phyloP scores from a whole-genome alignment of 2,888 invertebrate species.

The Drosophila eohydei region DNA sequence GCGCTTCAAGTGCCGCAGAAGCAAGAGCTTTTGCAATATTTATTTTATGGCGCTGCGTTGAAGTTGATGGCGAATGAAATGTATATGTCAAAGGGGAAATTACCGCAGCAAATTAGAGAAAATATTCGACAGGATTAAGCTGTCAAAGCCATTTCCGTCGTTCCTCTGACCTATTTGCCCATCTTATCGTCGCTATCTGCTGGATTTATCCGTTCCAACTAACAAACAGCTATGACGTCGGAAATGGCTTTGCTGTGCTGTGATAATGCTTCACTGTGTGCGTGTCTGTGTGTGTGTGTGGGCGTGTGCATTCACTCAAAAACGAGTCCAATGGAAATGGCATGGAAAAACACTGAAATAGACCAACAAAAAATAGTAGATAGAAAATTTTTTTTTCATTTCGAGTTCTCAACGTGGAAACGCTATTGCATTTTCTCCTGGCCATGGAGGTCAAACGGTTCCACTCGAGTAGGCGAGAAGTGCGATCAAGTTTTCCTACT shows the following conservation, averaged over 20 bases:
- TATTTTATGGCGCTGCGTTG: conserved; percentile 13
- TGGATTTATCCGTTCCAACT: conserved; percentile 65
- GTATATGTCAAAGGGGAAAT: conserved; percentile 49
- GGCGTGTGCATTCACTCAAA: conserved; percentile 16
- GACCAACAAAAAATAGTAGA: conserved; percentile 18
- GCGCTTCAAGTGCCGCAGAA: conserved; percentile 7
- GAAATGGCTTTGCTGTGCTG: conserved; percentile 52
- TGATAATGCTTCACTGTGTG: conserved; percentile 21
- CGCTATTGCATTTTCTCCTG: conserved; percentile 17
- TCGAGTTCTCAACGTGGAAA: conserved; percentile 1
- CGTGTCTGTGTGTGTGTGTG: background rate
- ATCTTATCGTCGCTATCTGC: conserved; percentile 42
- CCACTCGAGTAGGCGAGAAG: conserved; percentile 25
- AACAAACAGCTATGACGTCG: conserved; percentile 63
- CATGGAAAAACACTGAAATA: conserved; percentile 14
- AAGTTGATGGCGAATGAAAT: conserved; percentile 16
- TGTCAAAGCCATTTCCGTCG: conserved; percentile 76
- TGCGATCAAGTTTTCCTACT: conserved; percentile 15
- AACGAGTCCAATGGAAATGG: conserved; percentile 31
- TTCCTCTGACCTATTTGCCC: conserved; percentile 48
- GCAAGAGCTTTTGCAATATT: conserved; percentile 12
- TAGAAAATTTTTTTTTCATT: conserved; percentile 14
- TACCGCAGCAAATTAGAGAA: conserved; percentile 55
- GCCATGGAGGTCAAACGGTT: conserved; percentile 46
- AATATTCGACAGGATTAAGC: conserved; percentile 52